Percentiles rank a stretch among this genome's conserved stretches.
phyloP scores from a whole-genome alignment of 2,888 invertebrate genomes.

The Drosophila barbarae region DNA sequence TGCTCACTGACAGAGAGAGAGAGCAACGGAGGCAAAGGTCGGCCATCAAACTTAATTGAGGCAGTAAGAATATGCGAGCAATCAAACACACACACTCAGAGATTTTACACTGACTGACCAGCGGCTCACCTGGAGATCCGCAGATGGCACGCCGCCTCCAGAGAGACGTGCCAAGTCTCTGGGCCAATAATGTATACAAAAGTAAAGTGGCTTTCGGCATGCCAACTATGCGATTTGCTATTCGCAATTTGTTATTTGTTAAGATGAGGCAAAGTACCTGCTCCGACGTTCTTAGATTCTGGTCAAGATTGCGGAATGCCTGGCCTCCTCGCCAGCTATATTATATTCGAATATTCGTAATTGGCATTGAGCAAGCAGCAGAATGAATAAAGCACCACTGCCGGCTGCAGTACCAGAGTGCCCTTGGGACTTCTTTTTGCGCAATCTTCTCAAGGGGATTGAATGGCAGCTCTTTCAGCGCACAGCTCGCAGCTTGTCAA shows the following conservation, averaged over 20 bases:
- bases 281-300: conserved; percentile 27
- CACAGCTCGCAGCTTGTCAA: conserved; percentile 12
- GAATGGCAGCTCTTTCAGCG: conserved; percentile 19
- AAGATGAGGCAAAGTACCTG: conserved; percentile 10
- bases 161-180: conserved; percentile 30
- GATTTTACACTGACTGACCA: neutral
- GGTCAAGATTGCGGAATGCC: conserved; percentile 4
- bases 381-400: neutral
- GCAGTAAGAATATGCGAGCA: conserved; percentile 22
- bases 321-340: neutral
- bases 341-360: neutral
- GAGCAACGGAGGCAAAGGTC: conserved; percentile 25
- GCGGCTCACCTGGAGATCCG: conserved; percentile 11
- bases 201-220: conserved; percentile 8
- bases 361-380: conserved; percentile 11
- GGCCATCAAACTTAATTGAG: conserved; percentile 30
- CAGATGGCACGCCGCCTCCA: conserved; percentile 30
- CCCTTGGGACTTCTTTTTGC: conserved; percentile 23
- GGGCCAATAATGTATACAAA: conserved; percentile 32
- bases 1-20: conserved; percentile 11
- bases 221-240: conserved; percentile 16
- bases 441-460: conserved; percentile 11
- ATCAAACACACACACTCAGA: neutral
- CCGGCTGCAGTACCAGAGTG: neutral
- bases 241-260: conserved; percentile 8